Percentiles rank a stretch among this genome's conserved stretches.
phyloP scores from a whole-genome alignment of 2,797 vertebrate species.

The Pseudochirops cupreus region DNA sequence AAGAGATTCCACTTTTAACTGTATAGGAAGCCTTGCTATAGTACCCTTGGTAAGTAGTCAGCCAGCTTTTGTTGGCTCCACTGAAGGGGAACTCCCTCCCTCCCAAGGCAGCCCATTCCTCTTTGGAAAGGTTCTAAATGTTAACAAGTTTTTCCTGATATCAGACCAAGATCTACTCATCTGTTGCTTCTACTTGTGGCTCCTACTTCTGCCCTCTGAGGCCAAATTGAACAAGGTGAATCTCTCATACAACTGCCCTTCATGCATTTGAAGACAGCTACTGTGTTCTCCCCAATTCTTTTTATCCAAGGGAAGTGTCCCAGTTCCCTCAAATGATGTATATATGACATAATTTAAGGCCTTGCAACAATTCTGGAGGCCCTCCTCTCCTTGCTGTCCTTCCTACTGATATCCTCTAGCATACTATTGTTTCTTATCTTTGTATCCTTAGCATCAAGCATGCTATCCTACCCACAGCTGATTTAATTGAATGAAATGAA shows the following conservation, averaged over 20 bases:
- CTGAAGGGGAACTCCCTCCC: background rate
- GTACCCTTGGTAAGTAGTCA: background rate
- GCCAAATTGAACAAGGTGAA: background rate
- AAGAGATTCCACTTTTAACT: background rate
- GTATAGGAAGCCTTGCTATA: background rate
- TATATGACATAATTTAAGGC: background rate
- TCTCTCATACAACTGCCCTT: background rate
- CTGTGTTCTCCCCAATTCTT: background rate
- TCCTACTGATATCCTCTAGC: background rate
- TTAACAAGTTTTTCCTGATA: background rate
- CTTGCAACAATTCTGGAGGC: background rate
- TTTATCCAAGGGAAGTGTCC: background rate
- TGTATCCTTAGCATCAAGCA: background rate
- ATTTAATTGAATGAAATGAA: background rate
- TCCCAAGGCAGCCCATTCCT: background rate
- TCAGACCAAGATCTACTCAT: background rate
- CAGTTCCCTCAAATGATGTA: background rate
- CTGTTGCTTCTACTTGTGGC: background rate
- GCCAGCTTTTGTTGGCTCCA: background rate
- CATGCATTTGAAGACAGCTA: background rate
- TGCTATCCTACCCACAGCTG: background rate
- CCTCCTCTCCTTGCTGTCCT: background rate
- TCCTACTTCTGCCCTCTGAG: background rate
- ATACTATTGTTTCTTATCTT: background rate
- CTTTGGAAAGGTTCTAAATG: background rate